Evolutionary conservation across 1,140 invertebrate genomes (phyloP), one percentile per base, ranked within the genome.

Genomic region (Cotesia chilonis): DNA sequence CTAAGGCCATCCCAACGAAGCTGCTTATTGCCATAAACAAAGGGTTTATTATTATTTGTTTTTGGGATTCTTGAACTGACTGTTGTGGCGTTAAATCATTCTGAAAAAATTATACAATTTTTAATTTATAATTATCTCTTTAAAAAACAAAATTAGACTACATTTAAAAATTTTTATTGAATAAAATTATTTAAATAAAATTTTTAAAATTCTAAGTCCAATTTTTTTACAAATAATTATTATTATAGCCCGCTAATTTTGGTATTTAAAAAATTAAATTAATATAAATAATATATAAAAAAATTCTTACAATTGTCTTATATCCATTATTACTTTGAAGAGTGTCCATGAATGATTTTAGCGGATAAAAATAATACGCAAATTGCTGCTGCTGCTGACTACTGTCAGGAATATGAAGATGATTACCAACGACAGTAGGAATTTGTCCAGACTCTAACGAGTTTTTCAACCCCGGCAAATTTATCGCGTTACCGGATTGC

Each of bases 11-110:
- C 17, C 79, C 81, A 5, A 82, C 51, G 52, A 82, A 81, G 3
- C 79, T 77, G 51, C 79, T 81, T 37, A 82, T 77, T 17, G 80
- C 81, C 68, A 81, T 70, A 37, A 82, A 81, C 0, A 82, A 73
- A 28, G 81, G 81, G 75, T 79, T 80, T n/a, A 72, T 51, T 5
- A 75, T 69, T 3, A 81, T 68, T 10, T 81, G 76, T 55, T 81
- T 81, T 38, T 80, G 77, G 9, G 79, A 77, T 47, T 70, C 70
- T 64, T 74, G 69, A 17, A 72, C 51, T 7, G 70, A 66, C 71
- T 38, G 73, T 14, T 76, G 69, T n/a, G 69, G 77, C 38, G 66
- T 60, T 12, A 69, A 35, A n/a, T 61, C 63, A 14, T 71, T 59
- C 78, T 82, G 68, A 14, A 76, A 77, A 73, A 47, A 73, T 59